Conservation (phyloP, 1,140 invertebrate species). For the Bathynomus jamesi region DNA sequence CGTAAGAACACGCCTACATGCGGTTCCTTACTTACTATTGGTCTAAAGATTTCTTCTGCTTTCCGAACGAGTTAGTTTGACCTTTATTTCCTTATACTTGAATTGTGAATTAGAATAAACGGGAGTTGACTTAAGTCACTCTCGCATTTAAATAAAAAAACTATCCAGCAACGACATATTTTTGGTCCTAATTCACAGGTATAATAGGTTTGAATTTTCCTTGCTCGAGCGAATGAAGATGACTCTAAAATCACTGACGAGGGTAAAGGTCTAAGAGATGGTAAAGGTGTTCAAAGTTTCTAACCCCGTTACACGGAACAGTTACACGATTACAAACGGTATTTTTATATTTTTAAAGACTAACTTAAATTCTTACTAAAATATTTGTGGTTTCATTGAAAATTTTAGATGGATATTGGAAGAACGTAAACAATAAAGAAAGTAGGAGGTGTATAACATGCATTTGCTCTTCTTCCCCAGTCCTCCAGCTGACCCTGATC, state of each 20-base stretch:
- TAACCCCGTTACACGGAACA: neutral
- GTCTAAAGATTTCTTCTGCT: neutral
- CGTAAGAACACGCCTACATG: neutral
- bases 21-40: neutral
- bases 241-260: neutral
- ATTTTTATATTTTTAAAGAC: neutral
- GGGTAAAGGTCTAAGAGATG: neutral
- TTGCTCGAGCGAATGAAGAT: neutral
- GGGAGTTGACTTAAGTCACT: no score
- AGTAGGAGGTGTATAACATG: neutral
- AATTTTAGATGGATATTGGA: neutral
- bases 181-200: neutral
- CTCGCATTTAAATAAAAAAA: neutral
- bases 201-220: neutral
- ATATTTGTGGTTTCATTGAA: neutral
- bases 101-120: no score
- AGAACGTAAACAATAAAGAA: neutral
- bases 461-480: neutral
- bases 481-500: neutral
- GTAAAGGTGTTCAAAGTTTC: neutral
- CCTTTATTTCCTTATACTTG: neutral
- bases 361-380: neutral
- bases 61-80: neutral
- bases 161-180: neutral
- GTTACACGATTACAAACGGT: neutral